Conservation (phyloP, 2,888 invertebrate species). For the Caradrina clavipalpis region DNA sequence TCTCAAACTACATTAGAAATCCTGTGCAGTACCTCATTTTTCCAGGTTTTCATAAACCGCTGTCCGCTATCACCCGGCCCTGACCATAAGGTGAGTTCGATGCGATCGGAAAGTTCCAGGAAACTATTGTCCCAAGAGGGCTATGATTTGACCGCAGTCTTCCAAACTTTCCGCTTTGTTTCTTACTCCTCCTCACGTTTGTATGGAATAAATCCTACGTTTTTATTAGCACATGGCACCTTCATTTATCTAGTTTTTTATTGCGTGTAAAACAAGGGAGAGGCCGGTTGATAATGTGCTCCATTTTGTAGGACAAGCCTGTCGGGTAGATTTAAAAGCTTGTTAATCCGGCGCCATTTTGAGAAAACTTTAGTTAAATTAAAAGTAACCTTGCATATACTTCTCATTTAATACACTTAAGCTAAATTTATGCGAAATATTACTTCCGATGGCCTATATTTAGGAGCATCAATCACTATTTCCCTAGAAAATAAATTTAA, state of each 20-base stretch:
- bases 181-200: constrained; percentile 70
- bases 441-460: constrained; percentile 38
- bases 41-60: neutral
- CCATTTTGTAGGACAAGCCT: constrained; percentile 26
- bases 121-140: constrained; percentile 80
- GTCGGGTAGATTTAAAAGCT: constrained; percentile 21
- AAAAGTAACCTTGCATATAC: neutral
- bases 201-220: constrained; percentile 72
- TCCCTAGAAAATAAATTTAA: constrained; percentile 42
- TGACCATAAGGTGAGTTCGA: constrained; percentile 44
- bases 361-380: neutral
- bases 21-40: neutral
- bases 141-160: constrained; percentile 85
- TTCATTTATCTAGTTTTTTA: constrained; percentile 72
- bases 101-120: constrained; percentile 74
- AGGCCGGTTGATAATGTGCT: constrained; percentile 28
- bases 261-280: constrained; percentile 61
- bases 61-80: constrained; percentile 30
- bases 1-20: neutral
- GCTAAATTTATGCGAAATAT: constrained; percentile 10
- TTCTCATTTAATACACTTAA: constrained; percentile 9
- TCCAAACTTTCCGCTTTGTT: constrained; percentile 79
- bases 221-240: constrained; percentile 74
- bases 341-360: constrained; percentile 13
- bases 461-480: constrained; percentile 48